phyloP scores from a whole-genome alignment of 2,113 vertebrate species.

The Xenopus tropicalis region DNA sequence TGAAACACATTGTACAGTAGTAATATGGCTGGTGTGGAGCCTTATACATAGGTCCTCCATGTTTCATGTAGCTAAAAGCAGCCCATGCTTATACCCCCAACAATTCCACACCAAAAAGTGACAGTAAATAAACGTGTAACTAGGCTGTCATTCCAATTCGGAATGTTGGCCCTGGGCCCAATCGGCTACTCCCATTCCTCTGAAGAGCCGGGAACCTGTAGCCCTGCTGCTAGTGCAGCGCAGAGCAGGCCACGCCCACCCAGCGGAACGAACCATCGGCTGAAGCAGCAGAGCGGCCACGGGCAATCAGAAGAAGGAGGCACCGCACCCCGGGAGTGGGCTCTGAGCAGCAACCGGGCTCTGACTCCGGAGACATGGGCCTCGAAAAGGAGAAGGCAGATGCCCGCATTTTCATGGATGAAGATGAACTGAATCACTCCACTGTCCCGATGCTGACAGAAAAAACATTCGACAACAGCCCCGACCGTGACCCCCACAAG shows the following conservation, averaged over 20 bases:
- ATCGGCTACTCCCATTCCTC: no score
- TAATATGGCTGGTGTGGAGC: no score
- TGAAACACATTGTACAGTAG: no score
- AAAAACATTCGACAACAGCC: slow-evolving; percentile 48
- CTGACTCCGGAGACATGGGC: slow-evolving; percentile 66
- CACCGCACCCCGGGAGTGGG: slow-evolving; percentile 1
- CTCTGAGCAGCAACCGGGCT: neutral
- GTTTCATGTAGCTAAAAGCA: no score
- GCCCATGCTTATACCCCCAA: no score
- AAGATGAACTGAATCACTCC: slow-evolving; percentile 71
- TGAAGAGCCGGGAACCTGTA: no score
- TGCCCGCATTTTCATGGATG: slow-evolving; percentile 77
- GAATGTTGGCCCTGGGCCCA: no score
- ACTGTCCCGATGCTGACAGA: slow-evolving; percentile 65
- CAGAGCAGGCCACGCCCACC: neutral
- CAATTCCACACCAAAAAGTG: no score
- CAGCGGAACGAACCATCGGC: neutral
- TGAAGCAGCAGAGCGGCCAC: neutral
- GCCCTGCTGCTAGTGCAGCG: no score
- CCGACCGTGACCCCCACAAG: slow-evolving; percentile 71
- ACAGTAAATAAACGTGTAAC: no score
- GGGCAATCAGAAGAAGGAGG: slow-evolving; percentile 6
- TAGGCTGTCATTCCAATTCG: no score
- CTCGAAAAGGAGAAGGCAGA: slow-evolving; percentile 81
- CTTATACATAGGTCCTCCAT: no score